Conservation (phyloP, 2,888 invertebrate species). For the Spodoptera exigua region DNA sequence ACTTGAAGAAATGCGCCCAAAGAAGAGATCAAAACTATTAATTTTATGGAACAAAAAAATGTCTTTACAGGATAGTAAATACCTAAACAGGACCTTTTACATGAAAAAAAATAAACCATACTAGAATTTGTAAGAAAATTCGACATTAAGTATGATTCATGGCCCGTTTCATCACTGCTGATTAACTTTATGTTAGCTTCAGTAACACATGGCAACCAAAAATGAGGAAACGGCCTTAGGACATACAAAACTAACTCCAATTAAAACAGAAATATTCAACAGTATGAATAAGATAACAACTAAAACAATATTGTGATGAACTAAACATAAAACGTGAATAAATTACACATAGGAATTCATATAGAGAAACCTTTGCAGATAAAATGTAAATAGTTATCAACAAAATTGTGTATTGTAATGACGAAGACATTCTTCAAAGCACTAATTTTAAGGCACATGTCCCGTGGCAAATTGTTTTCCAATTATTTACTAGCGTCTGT, state of each 20-base stretch:
- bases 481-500: no score
- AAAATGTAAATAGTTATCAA: constrained; percentile 26
- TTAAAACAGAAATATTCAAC: constrained; percentile 3
- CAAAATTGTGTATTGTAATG: constrained; percentile 20
- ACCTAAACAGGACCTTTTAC: not conserved
- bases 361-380: constrained; percentile 37
- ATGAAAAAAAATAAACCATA: no score
- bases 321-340: constrained; percentile 26
- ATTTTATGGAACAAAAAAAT: constrained; percentile 23
- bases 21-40: constrained; percentile 44
- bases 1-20: constrained; percentile 30
- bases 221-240: no score
- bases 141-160: no score
- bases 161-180: no score
- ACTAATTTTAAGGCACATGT: constrained; percentile 18
- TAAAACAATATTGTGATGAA: constrained; percentile 49
- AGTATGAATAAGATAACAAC: constrained; percentile 8
- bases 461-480: not conserved
- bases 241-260: no score
- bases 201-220: no score
- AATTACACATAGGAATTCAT: constrained; percentile 16
- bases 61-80: not conserved
- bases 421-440: not conserved
- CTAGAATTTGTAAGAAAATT: no score
- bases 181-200: no score